These are phyloP conservation scores for Cryptotis parvus DNA, from an alignment of 2,113 vertebrate species.

Conservation along the genomic window DNA sequence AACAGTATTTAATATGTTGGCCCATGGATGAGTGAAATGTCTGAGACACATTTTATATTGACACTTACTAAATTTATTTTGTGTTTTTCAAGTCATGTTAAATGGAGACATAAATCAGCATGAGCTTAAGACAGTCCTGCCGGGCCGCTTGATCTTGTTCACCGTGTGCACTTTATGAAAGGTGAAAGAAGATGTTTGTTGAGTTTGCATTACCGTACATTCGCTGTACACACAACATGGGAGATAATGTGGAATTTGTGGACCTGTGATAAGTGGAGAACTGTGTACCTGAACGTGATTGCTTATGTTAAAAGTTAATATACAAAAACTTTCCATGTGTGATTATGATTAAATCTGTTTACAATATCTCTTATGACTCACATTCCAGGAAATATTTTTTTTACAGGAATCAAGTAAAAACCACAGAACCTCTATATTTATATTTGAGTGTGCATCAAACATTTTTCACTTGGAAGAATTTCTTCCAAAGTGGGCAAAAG, in stretches of 20 bases:
- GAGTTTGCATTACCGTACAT: background rate
- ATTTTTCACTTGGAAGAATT: conserved; percentile 81
- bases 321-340: conserved; percentile 66
- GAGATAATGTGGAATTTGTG: background rate
- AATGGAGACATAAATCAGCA: background rate
- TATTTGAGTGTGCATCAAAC: conserved; percentile 85
- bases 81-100: conserved; percentile 19
- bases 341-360: conserved; percentile 85
- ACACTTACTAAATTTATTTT: conserved; percentile 41
- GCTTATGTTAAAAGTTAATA: conserved; percentile 63
- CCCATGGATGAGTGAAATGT: conserved; percentile 14
- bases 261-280: conserved; percentile 9
- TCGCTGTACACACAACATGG: background rate
- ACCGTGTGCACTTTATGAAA: background rate
- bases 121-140: background rate
- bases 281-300: conserved; percentile 60
- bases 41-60: conserved; percentile 6
- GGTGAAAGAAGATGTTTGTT: background rate
- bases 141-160: conserved; percentile 1
- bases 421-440: conserved; percentile 84
- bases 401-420: conserved; percentile 84
- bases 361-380: conserved; percentile 82
- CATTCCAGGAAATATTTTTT: conserved; percentile 82
- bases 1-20: conserved; percentile 28
- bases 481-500: conserved; percentile 68